A percentile compares a stretch with the other conserved stretches of the same genome.
These are phyloP conservation scores for Meles meles DNA, from an alignment of 2,113 vertebrate genomes.

Conservation along the genomic window DNA sequence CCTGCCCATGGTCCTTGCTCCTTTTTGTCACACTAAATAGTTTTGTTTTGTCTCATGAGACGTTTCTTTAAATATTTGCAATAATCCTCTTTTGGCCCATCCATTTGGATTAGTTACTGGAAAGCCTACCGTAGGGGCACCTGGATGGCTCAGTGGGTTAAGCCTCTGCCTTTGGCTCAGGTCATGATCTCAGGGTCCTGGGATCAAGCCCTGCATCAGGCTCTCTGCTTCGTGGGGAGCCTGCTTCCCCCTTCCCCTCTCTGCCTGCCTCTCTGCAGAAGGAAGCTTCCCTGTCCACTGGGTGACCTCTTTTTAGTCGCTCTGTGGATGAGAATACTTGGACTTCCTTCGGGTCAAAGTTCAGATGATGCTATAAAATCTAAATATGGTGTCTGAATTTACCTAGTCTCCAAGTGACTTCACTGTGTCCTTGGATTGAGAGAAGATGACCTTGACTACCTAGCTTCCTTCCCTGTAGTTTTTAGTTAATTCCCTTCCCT, in stretches of 20 bases:
- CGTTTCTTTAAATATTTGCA: neutral
- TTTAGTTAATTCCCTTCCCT: conserved; percentile 6
- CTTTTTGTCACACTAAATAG: neutral
- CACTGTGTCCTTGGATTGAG: neutral
- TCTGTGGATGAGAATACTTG: neutral
- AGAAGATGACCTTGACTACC: neutral
- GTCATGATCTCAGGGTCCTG: too few species aligned
- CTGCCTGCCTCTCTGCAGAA: neutral
- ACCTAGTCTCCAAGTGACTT: neutral
- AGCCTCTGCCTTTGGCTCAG: too few species aligned
- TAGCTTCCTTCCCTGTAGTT: neutral
- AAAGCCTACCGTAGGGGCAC: neutral
- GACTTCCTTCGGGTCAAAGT: neutral
- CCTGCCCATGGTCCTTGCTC: neutral
- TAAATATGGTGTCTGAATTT: neutral
- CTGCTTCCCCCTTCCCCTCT: too few species aligned
- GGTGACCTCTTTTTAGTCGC: neutral
- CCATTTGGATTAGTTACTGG: neutral
- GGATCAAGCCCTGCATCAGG: too few species aligned
- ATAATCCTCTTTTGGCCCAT: neutral
- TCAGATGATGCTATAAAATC: neutral
- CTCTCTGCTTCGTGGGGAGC: too few species aligned
- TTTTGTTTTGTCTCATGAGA: neutral
- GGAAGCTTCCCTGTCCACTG: neutral
- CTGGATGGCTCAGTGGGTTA: too few species aligned